Evolutionary conservation across 2,888 invertebrate species (phyloP), one percentile per base, ranked within the genome.

Genomic region (Watsonalla binaria): DNA sequence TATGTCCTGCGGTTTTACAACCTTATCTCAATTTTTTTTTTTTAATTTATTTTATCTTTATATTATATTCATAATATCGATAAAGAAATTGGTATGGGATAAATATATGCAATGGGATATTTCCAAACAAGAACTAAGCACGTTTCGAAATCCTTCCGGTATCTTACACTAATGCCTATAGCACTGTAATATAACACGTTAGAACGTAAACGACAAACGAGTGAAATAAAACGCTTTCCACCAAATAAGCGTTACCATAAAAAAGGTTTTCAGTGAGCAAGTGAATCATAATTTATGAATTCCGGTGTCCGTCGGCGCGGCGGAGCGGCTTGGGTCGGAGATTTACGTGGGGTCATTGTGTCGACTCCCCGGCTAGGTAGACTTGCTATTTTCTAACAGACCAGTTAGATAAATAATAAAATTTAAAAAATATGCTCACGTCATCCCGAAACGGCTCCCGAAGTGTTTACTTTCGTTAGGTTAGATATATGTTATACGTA

Each of bases 211-310:
- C 80, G 85, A 79, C 80, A 82, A 82, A 83, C 82, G 84, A 76
- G 77, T 77, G 75, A 84, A 86, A 86, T 85, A 87, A 88, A 88
- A 82, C 72, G 82, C 80, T 80, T 86, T 84, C 81, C 83, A 85
- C 82, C 82, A 81, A 85, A 86, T 88, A 89, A 88, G 81, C 85
- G 86, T 84, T 81, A 84, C 87, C 85, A 87, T 88, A 90, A 90
- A 90, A 90, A 90, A 90, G 90, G 86, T 89, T 90, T 90, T 87
- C 90, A 86, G 87, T 85, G 86, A 87, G 87, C 89, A 87, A 90
- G 89, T 89, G 90, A 89, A 90, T 90, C 90, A 90, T 90, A 89
- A 90, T 90, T 90, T 90, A 90, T 90, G 90, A 90, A 90, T 90
- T 87, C 87, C 89, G 88, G 83, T 84, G 88, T 87, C 85, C 82